These are phyloP conservation scores for Drosophila nr. fundita DNA, from an alignment of 2,888 invertebrate species.

Conservation along the genomic window DNA sequence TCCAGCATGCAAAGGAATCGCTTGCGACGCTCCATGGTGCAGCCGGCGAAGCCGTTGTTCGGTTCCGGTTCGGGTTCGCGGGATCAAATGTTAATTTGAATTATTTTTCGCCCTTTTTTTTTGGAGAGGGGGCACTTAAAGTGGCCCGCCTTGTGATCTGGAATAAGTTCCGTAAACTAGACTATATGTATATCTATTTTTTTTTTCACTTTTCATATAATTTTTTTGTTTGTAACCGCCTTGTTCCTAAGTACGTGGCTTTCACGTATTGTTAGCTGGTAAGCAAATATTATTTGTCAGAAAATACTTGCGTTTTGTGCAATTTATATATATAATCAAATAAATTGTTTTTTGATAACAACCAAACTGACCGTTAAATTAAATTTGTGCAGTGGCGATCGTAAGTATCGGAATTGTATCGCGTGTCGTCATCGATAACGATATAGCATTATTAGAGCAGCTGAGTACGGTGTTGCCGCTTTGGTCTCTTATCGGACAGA, in stretches of 20 bases:
- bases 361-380: constrained; percentile 26
- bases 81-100: constrained; percentile 72
- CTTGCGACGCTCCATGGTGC: constrained; percentile 69
- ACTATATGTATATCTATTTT: background rate
- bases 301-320: constrained; percentile 49
- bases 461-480: background rate
- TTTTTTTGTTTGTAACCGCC: constrained; percentile 23
- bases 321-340: constrained; percentile 49
- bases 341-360: constrained; percentile 13
- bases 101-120: background rate
- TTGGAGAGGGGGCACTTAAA: constrained; percentile 31
- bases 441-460: background rate
- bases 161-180: constrained; percentile 63
- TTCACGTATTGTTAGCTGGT: constrained; percentile 33
- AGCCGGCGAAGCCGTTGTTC: constrained; percentile 23
- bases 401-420: background rate
- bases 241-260: constrained; percentile 41
- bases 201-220: constrained; percentile 27
- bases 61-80: constrained; percentile 41
- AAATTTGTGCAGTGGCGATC: constrained; percentile 19
- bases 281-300: constrained; percentile 27
- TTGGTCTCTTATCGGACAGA: background rate
- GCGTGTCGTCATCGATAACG: background rate
- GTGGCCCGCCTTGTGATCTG: constrained; percentile 70
- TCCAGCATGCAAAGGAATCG: constrained; percentile 76